phyloP scores from a whole-genome alignment of 2,888 invertebrate species.

The Aphodius sticticus region DNA sequence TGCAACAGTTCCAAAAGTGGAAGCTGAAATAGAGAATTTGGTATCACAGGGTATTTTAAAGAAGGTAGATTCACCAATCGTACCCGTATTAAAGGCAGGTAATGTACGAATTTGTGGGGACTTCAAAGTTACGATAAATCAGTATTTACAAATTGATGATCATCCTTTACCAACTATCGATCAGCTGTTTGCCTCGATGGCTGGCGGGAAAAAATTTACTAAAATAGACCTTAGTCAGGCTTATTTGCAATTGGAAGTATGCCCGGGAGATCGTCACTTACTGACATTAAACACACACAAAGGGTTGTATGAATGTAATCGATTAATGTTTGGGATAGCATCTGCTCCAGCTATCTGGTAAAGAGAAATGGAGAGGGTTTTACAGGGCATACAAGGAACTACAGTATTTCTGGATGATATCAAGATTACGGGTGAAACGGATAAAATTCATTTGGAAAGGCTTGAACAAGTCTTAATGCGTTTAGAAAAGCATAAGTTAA shows the following conservation, averaged over 20 bases:
- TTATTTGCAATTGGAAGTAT: constrained; percentile 51
- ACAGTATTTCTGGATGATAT: constrained; percentile 42
- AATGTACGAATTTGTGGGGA: constrained; percentile 9
- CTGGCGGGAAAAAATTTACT: constrained; percentile 42
- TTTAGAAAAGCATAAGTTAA: constrained; percentile 44
- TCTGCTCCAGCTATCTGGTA: constrained; percentile 52
- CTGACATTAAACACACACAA: constrained; percentile 52
- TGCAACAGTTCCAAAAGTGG: constrained; percentile 4
- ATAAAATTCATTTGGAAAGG: constrained; percentile 44
- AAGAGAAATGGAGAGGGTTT: constrained; percentile 46
- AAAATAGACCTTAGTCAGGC: constrained; percentile 48
- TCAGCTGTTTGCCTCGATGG: constrained; percentile 41
- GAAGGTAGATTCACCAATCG: constrained; percentile 18
- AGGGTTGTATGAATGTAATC: constrained; percentile 48
- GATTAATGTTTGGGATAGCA: constrained; percentile 50
- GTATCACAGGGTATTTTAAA: constrained; percentile 8
- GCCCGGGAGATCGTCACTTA: constrained; percentile 46
- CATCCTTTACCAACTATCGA: constrained; percentile 10
- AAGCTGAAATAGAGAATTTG: too few species aligned
- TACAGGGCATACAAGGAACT: constrained; percentile 47
- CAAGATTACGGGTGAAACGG: constrained; percentile 44
- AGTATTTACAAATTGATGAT: not conserved
- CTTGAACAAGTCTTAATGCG: constrained; percentile 45
- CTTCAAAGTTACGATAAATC: constrained; percentile 9
- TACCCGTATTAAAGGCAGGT: constrained; percentile 1